Conservation (phyloP, 2,888 invertebrate genomes). For the Sepiola atlantica region DNA sequence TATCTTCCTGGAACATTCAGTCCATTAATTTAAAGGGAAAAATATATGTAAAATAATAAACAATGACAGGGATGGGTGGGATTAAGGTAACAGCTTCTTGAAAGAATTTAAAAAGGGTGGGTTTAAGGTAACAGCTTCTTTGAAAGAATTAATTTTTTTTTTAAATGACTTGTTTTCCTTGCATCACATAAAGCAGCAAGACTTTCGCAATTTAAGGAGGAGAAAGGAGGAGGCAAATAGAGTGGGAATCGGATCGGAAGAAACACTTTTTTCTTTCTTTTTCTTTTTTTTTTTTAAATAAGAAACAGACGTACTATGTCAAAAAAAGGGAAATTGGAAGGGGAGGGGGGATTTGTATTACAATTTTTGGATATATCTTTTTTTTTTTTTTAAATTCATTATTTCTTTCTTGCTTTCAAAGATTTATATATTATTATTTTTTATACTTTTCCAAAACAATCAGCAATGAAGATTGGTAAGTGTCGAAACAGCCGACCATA, state of each 20-base stretch:
- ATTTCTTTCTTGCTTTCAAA: background rate
- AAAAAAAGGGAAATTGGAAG: background rate
- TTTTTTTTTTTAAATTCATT: background rate
- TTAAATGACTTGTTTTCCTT: background rate
- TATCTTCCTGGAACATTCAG: background rate
- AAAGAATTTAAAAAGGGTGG: no score
- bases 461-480: background rate
- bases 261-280: no score
- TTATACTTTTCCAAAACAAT: constrained; percentile 13
- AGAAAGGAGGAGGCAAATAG: background rate
- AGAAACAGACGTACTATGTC: background rate
- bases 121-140: background rate
- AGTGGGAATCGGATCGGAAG: background rate
- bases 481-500: background rate
- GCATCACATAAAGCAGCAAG: background rate
- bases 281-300: no score
- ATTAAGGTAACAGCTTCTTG: background rate
- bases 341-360: background rate
- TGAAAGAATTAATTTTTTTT: background rate
- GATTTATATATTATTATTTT: background rate
- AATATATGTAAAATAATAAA: background rate
- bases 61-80: background rate
- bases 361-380: background rate
- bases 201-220: constrained; percentile 32
- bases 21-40: background rate